Percentiles rank a stretch among this genome's conserved stretches.
Evolutionary conservation across 2,113 vertebrate species (phyloP).

Genomic region (Rafetus swinhoei): DNA sequence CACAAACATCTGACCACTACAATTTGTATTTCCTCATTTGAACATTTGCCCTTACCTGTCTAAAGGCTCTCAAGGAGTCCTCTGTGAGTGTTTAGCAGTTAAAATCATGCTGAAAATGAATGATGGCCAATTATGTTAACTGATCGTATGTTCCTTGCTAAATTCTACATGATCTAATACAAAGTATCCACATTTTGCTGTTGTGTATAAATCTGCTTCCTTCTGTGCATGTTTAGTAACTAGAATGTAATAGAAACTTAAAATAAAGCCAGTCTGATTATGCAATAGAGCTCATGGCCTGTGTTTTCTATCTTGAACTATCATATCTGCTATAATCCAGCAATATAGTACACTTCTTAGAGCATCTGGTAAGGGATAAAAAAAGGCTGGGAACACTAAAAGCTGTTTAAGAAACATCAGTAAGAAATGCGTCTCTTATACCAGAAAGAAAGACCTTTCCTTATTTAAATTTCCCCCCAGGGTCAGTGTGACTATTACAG

Average conservation of each 20-base stretch:
- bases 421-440: background rate
- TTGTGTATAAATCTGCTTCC: conserved; percentile 45
- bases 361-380: background rate
- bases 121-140: background rate
- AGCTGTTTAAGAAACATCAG: background rate
- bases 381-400: background rate
- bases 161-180: background rate
- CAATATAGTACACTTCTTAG: background rate
- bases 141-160: background rate
- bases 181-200: conserved; percentile 36
- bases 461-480: background rate
- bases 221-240: conserved; percentile 32
- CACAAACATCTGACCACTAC: background rate
- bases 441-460: background rate
- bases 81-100: background rate
- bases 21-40: background rate
- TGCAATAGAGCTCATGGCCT: background rate
- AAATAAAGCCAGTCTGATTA: conserved; percentile 73
- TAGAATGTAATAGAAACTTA: conserved; percentile 52
- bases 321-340: background rate
- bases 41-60: background rate
- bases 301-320: conserved; percentile 1
- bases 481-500: background rate
- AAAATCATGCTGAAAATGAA: background rate
- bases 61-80: background rate